Percentiles rank a stretch among this genome's conserved stretches.
Evolutionary conservation across 2,113 vertebrate genomes (phyloP).

Genomic region (Leuciscus idus): DNA sequence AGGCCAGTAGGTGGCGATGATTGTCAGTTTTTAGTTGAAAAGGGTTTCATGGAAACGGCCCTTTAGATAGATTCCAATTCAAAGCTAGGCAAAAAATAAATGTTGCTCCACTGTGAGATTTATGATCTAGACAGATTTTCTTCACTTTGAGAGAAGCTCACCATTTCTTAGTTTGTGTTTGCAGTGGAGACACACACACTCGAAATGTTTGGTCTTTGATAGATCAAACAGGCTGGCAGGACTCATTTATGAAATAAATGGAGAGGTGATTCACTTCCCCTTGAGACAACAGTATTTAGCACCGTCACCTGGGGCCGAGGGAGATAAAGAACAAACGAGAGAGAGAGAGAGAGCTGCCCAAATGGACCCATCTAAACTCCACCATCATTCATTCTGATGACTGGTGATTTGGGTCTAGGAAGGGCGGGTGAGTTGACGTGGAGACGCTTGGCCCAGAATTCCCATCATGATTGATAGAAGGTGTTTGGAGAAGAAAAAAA

Average conservation of each 20-base stretch:
- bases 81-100: neutral
- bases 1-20: too few relatives aligned
- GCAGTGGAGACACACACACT: neutral
- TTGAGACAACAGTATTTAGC: constrained; percentile 77
- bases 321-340: constrained; percentile 62
- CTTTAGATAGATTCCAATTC: neutral
- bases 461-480: constrained; percentile 75
- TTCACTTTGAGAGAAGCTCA: constrained; percentile 4
- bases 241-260: constrained; percentile 67
- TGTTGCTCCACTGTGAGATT: neutral
- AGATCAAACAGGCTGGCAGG: constrained; percentile 57
- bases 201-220: constrained; percentile 18
- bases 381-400: constrained; percentile 78
- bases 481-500: constrained; percentile 68
- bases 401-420: constrained; percentile 62
- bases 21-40: too few relatives aligned
- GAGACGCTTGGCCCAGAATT: constrained; percentile 52
- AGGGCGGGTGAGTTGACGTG: constrained; percentile 52
- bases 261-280: constrained; percentile 66
- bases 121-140: neutral
- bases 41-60: neutral
- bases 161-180: constrained; percentile 24
- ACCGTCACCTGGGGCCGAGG: constrained; percentile 74
- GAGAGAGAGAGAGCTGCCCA: constrained; percentile 57
- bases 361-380: constrained; percentile 76